Conservation (phyloP, 2,113 vertebrate genomes). For the Caracal caracal region DNA sequence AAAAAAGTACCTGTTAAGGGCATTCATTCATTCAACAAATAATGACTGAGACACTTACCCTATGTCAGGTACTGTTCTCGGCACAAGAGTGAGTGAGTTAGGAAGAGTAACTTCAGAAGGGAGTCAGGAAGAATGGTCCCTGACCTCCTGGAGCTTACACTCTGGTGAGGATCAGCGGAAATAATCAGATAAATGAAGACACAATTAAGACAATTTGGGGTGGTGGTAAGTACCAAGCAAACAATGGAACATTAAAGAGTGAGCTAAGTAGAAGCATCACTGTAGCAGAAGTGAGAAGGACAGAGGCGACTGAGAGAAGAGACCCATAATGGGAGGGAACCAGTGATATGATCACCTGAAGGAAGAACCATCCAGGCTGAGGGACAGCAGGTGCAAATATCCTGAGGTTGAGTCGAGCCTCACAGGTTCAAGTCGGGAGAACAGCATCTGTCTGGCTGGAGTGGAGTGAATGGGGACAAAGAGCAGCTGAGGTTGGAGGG, state of each 20-base stretch:
- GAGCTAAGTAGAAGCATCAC: not conserved
- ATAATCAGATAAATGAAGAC: not conserved
- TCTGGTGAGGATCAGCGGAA: not conserved
- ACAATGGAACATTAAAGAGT: not conserved
- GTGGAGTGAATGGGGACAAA: not conserved
- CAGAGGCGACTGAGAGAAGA: not conserved
- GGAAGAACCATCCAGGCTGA: not conserved
- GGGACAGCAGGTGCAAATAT: not conserved
- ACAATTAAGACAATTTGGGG: not conserved
- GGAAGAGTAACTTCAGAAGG: not conserved
- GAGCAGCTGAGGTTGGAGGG: not conserved
- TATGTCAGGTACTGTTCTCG: not conserved
- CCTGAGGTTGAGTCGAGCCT: not conserved
- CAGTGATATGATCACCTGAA: not conserved
- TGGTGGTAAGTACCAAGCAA: not conserved
- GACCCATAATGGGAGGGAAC: not conserved
- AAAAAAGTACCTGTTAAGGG: not conserved
- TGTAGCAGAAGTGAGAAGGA: not conserved
- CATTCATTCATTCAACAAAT: not conserved
- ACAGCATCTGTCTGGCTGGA: not conserved
- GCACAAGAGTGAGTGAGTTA: not conserved
- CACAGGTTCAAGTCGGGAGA: not conserved
- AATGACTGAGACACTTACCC: not conserved
- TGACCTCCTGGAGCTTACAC: not conserved
- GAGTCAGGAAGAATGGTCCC: not conserved